Evolutionary conservation across 2,113 vertebrate genomes (phyloP).

Genomic region (Labeo catla): DNA sequence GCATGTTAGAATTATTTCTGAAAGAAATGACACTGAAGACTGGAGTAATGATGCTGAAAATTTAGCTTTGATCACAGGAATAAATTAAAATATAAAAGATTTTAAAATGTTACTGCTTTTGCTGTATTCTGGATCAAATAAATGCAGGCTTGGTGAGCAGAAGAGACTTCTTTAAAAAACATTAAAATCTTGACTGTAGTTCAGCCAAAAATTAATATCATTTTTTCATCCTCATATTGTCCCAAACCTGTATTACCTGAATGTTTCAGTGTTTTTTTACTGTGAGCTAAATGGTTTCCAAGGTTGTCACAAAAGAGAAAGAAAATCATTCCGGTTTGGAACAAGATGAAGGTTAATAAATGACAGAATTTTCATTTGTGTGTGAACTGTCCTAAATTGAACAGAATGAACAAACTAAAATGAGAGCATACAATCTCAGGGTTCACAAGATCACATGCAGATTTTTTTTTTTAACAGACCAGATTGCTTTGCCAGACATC

Average conservation of each 20-base stretch:
- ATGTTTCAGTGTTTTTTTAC: neutral
- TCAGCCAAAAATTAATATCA: neutral
- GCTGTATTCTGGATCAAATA: too few relatives aligned
- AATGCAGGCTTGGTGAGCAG: too few relatives aligned
- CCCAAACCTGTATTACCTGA: neutral
- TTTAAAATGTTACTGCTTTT: too few relatives aligned
- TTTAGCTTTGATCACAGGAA: too few relatives aligned
- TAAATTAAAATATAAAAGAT: too few relatives aligned
- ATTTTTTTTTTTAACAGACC: constrained; percentile 64
- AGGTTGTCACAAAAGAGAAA: neutral
- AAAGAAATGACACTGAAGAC: too few relatives aligned
- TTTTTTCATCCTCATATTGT: neutral
- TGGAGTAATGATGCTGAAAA: too few relatives aligned
- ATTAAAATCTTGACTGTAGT: too few relatives aligned
- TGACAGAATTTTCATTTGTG: neutral
- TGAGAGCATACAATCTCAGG: neutral
- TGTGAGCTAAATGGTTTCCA: neutral
- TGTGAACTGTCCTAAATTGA: neutral
- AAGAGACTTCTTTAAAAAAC: too few relatives aligned
- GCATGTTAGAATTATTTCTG: too few relatives aligned
- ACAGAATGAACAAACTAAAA: neutral
- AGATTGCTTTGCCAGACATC: constrained; percentile 76
- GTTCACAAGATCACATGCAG: neutral
- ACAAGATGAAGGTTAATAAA: neutral
- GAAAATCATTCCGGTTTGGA: neutral